phyloP scores from a whole-genome alignment of 2,113 vertebrate species.

The Noturus placidus region DNA sequence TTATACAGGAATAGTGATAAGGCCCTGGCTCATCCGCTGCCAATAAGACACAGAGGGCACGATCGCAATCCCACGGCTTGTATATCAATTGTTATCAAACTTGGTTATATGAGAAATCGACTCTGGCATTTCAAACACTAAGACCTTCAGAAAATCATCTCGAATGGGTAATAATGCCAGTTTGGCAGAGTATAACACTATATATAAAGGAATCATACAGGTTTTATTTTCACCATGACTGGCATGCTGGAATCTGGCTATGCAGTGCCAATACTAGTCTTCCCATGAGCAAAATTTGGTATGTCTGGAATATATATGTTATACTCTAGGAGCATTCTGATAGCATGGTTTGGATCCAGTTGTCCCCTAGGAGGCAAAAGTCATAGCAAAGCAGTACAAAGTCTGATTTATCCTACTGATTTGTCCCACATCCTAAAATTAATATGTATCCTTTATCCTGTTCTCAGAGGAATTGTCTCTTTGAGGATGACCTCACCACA shows the following conservation, averaged over 20 bases:
- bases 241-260: neutral
- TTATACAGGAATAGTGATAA: neutral
- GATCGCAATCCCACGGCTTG: constrained; percentile 19
- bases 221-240: neutral
- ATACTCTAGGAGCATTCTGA: neutral
- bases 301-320: neutral
- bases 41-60: neutral
- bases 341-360: neutral
- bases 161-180: neutral
- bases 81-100: constrained; percentile 23
- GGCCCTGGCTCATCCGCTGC: neutral
- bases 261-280: neutral
- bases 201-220: neutral
- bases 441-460: neutral
- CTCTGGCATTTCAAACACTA: constrained; percentile 6
- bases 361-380: neutral
- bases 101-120: neutral
- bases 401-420: neutral
- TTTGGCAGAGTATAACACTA: constrained; percentile 4
- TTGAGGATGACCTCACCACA: neutral
- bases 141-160: constrained; percentile 4
- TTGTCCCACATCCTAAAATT: neutral
- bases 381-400: neutral
- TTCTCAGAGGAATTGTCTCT: neutral
- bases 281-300: neutral